Conservation (phyloP, 37 sponge, comb jelly and placozoan species). For the Beroe forskalii region DNA sequence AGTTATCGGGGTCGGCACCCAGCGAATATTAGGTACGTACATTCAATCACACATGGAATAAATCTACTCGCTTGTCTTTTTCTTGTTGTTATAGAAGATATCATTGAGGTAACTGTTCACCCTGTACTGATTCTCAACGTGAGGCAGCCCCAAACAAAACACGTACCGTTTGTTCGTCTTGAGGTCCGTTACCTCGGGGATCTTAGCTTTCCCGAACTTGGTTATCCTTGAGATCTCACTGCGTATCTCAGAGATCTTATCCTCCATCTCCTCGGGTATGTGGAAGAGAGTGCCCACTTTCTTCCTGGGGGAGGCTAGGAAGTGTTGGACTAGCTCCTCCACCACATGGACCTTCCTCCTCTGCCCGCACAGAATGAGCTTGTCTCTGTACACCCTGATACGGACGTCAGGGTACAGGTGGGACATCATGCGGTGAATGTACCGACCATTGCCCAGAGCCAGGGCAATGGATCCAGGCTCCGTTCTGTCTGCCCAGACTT, state of each 20-base stretch:
- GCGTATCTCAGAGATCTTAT: not conserved
- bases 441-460: not conserved
- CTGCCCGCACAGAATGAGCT: not conserved
- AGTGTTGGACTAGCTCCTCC: not conserved
- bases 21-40: too few relatives aligned
- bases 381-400: not conserved
- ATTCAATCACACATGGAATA: too few relatives aligned
- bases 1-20: too few relatives aligned
- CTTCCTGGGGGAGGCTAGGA: slow-evolving; percentile 1
- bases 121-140: not conserved
- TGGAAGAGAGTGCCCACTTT: not conserved
- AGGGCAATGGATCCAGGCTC: slow-evolving; percentile 9
- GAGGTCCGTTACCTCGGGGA: not conserved
- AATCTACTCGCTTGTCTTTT: too few relatives aligned
- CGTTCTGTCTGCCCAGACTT: not conserved
- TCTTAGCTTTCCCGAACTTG: not conserved
- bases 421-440: not conserved
- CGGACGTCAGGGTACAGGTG: not conserved
- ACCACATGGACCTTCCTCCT: not conserved
- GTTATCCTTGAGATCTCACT: not conserved
- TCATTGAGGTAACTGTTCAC: slow-evolving; percentile 1
- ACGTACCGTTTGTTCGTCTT: not conserved
- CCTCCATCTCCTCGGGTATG: not conserved
- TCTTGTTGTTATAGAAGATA: not conserved
- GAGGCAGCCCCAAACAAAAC: slow-evolving; percentile 8